These are phyloP conservation scores for Spialia ferax DNA, from an alignment of 2,888 invertebrate species.

Conservation along the genomic window DNA sequence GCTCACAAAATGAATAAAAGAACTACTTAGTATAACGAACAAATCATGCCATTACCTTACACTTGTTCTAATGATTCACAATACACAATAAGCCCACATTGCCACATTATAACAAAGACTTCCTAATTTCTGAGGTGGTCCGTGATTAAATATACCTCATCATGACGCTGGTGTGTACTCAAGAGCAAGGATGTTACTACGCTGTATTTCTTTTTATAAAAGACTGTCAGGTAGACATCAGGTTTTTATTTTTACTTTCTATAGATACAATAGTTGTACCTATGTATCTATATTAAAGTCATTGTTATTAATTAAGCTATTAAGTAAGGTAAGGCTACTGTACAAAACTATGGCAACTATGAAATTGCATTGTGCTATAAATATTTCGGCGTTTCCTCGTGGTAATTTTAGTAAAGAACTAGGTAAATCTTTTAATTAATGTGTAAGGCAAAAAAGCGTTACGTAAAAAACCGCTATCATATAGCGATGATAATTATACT, in stretches of 20 bases:
- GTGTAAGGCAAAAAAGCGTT: too few relatives aligned
- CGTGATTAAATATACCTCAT: background rate
- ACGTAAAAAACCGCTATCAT: too few relatives aligned
- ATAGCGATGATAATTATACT: too few relatives aligned
- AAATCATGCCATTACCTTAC: slow-evolving; percentile 1
- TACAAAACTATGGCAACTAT: too few relatives aligned
- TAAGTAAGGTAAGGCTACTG: background rate
- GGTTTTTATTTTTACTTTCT: background rate
- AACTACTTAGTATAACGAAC: background rate
- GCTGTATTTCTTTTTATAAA: background rate
- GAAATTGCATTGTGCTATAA: too few relatives aligned
- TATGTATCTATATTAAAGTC: background rate
- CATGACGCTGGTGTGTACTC: background rate
- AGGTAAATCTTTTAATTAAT: too few relatives aligned
- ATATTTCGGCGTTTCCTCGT: too few relatives aligned
- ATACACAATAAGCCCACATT: slow-evolving; percentile 39
- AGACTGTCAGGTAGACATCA: slow-evolving; percentile 43
- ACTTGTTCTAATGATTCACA: slow-evolving; percentile 28
- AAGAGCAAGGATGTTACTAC: background rate
- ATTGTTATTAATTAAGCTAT: too few relatives aligned
- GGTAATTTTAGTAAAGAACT: too few relatives aligned
- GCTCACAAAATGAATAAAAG: slow-evolving; percentile 4
- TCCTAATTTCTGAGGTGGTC: background rate
- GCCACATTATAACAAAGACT: slow-evolving; percentile 4
- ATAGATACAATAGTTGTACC: background rate